Evolutionary conservation across 2,888 invertebrate genomes (phyloP).

Genomic region (Drosophila meridiana): DNA sequence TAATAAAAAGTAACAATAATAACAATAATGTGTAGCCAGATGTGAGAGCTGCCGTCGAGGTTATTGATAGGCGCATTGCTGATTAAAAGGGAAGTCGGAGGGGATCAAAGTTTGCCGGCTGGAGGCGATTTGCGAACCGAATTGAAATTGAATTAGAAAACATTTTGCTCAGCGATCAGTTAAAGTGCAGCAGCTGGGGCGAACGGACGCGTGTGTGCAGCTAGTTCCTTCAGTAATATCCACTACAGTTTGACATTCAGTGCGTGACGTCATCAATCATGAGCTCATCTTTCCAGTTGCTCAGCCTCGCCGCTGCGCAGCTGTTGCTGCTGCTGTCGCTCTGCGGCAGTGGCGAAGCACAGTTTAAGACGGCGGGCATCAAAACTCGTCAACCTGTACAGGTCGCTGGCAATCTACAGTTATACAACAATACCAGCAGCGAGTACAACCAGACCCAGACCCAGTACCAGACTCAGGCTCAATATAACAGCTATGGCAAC

Average conservation of each 20-base stretch:
- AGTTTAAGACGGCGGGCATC: slow-evolving; percentile 80
- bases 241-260: neutral
- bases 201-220: slow-evolving; percentile 54
- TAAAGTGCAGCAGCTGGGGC: slow-evolving; percentile 63
- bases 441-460: slow-evolving; percentile 20
- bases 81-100: slow-evolving; percentile 49
- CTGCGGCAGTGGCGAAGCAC: slow-evolving; percentile 49
- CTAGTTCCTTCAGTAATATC: slow-evolving; percentile 11
- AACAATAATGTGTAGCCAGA: slow-evolving; percentile 16
- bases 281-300: slow-evolving; percentile 61
- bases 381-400: slow-evolving; percentile 76
- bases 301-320: slow-evolving; percentile 18
- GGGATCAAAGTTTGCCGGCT: slow-evolving; percentile 10
- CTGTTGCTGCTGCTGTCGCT: slow-evolving; percentile 49
- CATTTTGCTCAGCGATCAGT: slow-evolving; percentile 48
- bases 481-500: slow-evolving; percentile 26
- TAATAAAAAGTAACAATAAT: slow-evolving; percentile 4
- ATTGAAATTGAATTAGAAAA: slow-evolving; percentile 23
- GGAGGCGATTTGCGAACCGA: slow-evolving; percentile 26
- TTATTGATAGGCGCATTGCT: slow-evolving; percentile 62
- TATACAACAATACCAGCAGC: slow-evolving; percentile 50
- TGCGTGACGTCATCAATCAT: slow-evolving; percentile 33
- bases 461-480: slow-evolving; percentile 6
- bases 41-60: slow-evolving; percentile 48
- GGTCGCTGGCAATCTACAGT: slow-evolving; percentile 55